These are phyloP conservation scores for Fulmarus glacialis DNA, from an alignment of 2,113 vertebrate genomes.

Conservation along the genomic window DNA sequence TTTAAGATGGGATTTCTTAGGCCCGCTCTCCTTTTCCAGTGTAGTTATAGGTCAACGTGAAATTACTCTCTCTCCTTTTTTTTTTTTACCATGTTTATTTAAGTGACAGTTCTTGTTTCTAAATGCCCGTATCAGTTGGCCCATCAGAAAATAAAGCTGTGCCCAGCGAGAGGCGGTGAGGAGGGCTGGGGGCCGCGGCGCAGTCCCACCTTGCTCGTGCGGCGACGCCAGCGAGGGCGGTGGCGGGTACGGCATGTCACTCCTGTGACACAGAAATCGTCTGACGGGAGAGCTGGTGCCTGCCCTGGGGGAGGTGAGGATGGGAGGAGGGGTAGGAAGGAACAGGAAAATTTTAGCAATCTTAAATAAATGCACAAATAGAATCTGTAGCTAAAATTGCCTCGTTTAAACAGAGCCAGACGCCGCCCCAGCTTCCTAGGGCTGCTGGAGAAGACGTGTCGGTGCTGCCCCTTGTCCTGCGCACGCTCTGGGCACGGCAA, in stretches of 20 bases:
- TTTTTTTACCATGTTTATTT: background rate
- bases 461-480: background rate
- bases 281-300: background rate
- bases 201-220: background rate
- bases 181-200: background rate
- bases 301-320: background rate
- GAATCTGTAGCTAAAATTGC: background rate
- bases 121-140: background rate
- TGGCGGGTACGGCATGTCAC: background rate
- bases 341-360: background rate
- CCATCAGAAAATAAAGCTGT: background rate
- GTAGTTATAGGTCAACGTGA: background rate
- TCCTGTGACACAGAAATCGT: background rate
- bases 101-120: background rate
- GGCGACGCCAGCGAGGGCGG: fast-evolving
- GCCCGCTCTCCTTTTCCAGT: background rate
- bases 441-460: background rate
- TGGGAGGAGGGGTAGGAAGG: background rate
- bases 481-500: fast-evolving
- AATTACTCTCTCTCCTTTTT: background rate
- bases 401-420: background rate
- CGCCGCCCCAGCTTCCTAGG: fast-evolving
- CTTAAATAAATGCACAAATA: background rate
- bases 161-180: background rate
- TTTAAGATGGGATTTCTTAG: slow-evolving; percentile 1